Evolutionary conservation across 2,797 vertebrate genomes (phyloP).

Genomic region (Crotalus adamanteus): DNA sequence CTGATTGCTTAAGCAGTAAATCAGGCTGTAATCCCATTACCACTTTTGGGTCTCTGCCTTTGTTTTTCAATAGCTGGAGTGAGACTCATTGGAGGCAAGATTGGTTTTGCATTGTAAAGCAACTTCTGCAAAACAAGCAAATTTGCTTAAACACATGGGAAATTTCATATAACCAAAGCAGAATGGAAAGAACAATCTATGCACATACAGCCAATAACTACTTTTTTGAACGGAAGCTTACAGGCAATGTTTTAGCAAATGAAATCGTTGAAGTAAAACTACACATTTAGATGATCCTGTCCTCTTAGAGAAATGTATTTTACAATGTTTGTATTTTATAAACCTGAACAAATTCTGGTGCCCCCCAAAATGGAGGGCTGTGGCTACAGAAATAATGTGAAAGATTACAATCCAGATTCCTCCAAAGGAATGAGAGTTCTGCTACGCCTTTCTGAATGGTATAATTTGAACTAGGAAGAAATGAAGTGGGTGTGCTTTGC

Average conservation of each 20-base stretch:
- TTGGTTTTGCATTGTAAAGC: not conserved
- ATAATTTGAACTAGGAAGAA: not conserved
- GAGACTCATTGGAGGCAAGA: not conserved
- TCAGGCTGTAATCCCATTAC: not conserved
- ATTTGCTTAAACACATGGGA: not conserved
- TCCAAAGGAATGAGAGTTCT: not conserved
- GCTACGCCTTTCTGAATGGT: not conserved
- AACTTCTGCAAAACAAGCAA: not conserved
- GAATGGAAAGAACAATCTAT: not conserved
- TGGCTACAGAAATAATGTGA: not conserved
- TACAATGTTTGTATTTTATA: not conserved
- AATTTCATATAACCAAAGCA: not conserved
- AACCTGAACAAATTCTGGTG: not conserved
- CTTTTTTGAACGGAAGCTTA: not conserved
- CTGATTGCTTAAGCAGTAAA: conserved; percentile 24
- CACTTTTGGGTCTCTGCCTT: not conserved
- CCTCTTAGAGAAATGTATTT: not conserved
- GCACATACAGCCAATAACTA: too few species aligned
- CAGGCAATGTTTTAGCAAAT: not conserved
- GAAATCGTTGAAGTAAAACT: not conserved
- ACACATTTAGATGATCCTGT: not conserved
- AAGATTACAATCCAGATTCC: not conserved
- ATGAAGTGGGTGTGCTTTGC: not conserved
- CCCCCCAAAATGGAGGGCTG: not conserved
- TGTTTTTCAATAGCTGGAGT: not conserved